Base-by-base conservation (phyloP, 2,113 vertebrate genomes). In the Charadrius vociferus region DNA sequence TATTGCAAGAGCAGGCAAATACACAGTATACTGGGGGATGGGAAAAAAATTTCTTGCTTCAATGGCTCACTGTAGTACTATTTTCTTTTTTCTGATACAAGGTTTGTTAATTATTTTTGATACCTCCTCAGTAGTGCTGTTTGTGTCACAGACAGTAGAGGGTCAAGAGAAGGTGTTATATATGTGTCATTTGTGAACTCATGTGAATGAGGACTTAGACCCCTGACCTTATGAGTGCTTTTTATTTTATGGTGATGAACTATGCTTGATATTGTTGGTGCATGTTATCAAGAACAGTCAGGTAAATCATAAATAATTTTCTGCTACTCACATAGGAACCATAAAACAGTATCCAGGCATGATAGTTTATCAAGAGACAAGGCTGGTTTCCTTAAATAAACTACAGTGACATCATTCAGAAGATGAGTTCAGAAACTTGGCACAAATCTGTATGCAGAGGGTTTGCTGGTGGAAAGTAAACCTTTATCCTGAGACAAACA, bases 221-320 rank as follows among this genome's bases (percentile, higher is more conserved):
- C 97, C 61, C 82, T 96, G 97, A 98, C 97, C 97, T 88, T 75
- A 95, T 3, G 37, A 96, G 62, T 90, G 86, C 71, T 96, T 97
- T 95, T 97, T 98, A 97, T 98, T 98, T 98, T 98, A 98, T 97
- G 94, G 83, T 97, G 97, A 98, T 98, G 96, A 98, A 98, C 95
- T 98, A 75, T 95, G 86, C 80, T 96, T 98, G 87, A 97, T 98
- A 97, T 97, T 97, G 96, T 96, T 95, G 86, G 68, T 77, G 93
- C 78, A 91, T 97, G 97, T 98, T 98, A 98, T 98, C 96, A 98
- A 96, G 86, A 96, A 95, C 88, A 97, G 97, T 95, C 97, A 98
- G 94, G 96, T 98, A 96, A 95, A 58, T 90, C 94, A 97, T 98
- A 98, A 98, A 98, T 98, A 96, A 98, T 97, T 95, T 91, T 83